Evolutionary conservation across 2,888 invertebrate genomes (phyloP).

Genomic region (Ischnura elegans): DNA sequence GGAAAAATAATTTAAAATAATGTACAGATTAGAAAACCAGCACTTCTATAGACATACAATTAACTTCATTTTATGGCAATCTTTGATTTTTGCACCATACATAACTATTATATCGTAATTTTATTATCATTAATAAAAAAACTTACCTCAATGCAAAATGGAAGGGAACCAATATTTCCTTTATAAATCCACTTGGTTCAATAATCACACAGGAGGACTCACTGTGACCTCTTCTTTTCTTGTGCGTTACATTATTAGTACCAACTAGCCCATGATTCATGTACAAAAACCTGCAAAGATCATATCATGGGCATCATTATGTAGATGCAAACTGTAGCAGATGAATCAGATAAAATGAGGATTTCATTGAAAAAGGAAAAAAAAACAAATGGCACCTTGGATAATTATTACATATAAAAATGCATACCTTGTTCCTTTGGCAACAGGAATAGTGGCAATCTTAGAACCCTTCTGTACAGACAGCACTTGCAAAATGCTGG

Average conservation of each 20-base stretch:
- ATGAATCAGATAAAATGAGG: background rate
- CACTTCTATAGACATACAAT: too few relatives aligned
- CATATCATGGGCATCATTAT: constrained; percentile 54
- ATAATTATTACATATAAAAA: background rate
- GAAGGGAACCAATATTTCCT: constrained; percentile 92
- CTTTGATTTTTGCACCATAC: too few relatives aligned
- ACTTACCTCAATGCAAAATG: constrained; percentile 87
- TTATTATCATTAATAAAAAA: too few relatives aligned
- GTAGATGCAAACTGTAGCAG: background rate
- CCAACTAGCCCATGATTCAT: constrained; percentile 91
- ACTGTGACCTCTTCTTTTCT: constrained; percentile 81
- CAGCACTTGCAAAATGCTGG: constrained; percentile 96
- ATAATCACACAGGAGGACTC: constrained; percentile 88
- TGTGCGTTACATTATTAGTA: constrained; percentile 79
- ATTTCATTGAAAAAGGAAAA: background rate
- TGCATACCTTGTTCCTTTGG: constrained; percentile 85
- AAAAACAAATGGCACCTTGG: background rate
- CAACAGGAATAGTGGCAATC: constrained; percentile 94
- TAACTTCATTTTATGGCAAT: too few relatives aligned
- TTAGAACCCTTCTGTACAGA: constrained; percentile 93
- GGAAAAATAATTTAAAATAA: too few relatives aligned
- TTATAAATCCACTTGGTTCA: constrained; percentile 90
- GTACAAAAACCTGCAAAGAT: constrained; percentile 83
- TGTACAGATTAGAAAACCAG: too few relatives aligned
- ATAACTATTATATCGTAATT: too few relatives aligned